These are phyloP conservation scores for Ardeotis arabs DNA, from an alignment of 2,113 vertebrate species.

Conservation along the genomic window DNA sequence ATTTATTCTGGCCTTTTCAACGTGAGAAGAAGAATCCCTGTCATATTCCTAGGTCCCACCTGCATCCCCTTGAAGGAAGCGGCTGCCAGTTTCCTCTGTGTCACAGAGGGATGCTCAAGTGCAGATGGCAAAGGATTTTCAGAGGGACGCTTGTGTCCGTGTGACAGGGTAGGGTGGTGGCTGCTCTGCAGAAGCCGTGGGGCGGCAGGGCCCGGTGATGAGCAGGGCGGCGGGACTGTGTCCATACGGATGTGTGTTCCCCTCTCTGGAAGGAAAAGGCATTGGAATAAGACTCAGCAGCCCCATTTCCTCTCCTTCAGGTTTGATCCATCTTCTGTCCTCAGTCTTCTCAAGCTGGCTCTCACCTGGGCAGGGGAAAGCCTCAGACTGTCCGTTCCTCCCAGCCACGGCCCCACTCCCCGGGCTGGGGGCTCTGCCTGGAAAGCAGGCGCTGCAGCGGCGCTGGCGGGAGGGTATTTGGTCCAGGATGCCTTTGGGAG, in stretches of 20 bases:
- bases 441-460: neutral
- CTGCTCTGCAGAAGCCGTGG: neutral
- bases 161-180: neutral
- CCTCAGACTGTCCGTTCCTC: neutral
- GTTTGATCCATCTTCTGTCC: neutral
- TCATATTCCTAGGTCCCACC: neutral
- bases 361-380: neutral
- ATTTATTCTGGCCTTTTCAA: slow-evolving; percentile 21
- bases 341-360: neutral
- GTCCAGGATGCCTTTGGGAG: fast-evolving
- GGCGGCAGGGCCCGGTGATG: neutral
- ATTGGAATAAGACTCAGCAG: neutral
- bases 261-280: neutral
- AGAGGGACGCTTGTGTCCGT: neutral
- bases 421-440: fast-evolving
- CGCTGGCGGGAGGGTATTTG: neutral
- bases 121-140: neutral
- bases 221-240: neutral
- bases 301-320: neutral
- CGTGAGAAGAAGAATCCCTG: neutral
- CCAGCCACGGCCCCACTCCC: fast-evolving
- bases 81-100: neutral
- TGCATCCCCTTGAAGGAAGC: neutral
- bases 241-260: fast-evolving
- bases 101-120: fast-evolving